Evolutionary conservation across 2,888 invertebrate species (phyloP).

Genomic region (Globia sparganii): DNA sequence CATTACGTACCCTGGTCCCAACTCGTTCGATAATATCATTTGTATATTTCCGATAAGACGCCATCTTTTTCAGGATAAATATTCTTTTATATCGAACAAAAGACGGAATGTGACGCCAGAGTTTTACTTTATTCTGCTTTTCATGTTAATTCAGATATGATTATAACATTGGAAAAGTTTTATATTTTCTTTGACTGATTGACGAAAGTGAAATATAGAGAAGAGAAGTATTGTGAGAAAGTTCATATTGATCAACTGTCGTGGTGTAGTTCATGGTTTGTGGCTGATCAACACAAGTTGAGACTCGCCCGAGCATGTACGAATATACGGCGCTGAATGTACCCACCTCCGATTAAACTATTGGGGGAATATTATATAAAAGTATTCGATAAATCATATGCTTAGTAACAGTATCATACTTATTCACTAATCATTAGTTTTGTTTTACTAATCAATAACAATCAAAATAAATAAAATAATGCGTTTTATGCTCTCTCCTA

Average conservation of each 20-base stretch:
- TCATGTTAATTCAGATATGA: conserved; percentile 24
- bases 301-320: not conserved
- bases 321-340: not conserved
- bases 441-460: not conserved
- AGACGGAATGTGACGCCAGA: not conserved
- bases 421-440: not conserved
- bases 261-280: not conserved
- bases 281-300: not conserved
- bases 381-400: not conserved
- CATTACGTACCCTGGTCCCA: conserved; percentile 11
- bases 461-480: not conserved
- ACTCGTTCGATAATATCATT: conserved; percentile 47
- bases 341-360: not conserved
- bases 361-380: not conserved
- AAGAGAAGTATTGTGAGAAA: not conserved
- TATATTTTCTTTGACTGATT: conserved; percentile 20
- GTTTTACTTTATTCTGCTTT: conserved; percentile 37
- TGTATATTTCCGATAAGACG: conserved; percentile 44
- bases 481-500: not conserved
- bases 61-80: conserved; percentile 28
- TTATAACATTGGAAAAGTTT: not conserved
- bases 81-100: conserved; percentile 21
- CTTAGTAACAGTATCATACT: not conserved
- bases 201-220: conserved; percentile 1
- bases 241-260: not conserved